phyloP scores from a whole-genome alignment of 2,888 invertebrate species.

The Eledona agricola region DNA sequence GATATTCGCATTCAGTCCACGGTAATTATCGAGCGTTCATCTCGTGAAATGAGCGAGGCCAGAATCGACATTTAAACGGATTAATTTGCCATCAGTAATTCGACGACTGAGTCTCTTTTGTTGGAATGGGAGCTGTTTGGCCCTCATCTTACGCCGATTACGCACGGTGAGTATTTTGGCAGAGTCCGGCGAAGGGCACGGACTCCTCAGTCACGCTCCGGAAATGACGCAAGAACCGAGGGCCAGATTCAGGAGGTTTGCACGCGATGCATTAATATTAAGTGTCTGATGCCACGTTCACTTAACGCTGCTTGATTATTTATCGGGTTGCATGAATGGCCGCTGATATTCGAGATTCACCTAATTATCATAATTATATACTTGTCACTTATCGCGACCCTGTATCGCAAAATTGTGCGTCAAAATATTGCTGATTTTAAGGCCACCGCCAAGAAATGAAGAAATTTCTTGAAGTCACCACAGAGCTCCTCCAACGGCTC shows the following conservation, averaged over 20 bases:
- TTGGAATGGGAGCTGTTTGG: constrained; percentile 3
- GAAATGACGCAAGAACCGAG: constrained; percentile 46
- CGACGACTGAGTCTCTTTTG: constrained; percentile 9
- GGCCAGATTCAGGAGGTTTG: constrained; percentile 47
- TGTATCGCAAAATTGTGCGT: no score
- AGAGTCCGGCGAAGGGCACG: constrained; percentile 23
- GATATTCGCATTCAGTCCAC: constrained; percentile 30
- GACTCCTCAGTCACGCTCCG: constrained; percentile 36
- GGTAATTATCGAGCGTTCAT: constrained; percentile 27
- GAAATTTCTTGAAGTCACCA: no score
- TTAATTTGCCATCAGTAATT: constrained; percentile 17
- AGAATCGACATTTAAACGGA: constrained; percentile 38
- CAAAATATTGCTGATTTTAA: no score
- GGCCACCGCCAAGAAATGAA: no score
- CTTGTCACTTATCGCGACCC: no score
- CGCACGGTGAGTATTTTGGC: constrained; percentile 18
- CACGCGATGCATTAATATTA: constrained; percentile 51
- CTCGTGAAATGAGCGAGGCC: constrained; percentile 31
- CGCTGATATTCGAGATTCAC: no score
- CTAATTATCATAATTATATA: no score
- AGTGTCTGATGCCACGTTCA: constrained; percentile 47
- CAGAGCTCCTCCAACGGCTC: no score
- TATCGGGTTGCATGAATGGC: constrained; percentile 33
- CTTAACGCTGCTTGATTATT: constrained; percentile 45
- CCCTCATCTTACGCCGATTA: constrained; percentile 21